phyloP scores from a whole-genome alignment of 2,113 vertebrate genomes.

The Panthera tigris region DNA sequence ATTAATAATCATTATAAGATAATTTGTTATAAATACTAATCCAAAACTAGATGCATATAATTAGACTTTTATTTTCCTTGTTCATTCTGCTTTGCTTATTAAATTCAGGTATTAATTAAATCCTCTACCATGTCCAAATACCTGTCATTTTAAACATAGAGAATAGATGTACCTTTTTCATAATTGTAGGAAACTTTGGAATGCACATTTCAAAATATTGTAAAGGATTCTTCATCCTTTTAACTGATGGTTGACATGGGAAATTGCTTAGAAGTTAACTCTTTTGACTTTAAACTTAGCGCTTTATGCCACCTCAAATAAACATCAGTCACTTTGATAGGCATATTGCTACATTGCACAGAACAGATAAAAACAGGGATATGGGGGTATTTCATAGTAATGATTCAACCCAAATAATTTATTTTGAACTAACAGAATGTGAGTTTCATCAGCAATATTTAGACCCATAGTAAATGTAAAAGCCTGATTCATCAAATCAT shows the following conservation, averaged over 20 bases:
- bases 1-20: not conserved
- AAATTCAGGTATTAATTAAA: not conserved
- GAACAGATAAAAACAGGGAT: not conserved
- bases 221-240: not conserved
- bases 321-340: not conserved
- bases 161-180: not conserved
- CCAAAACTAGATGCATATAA: not conserved
- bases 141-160: not conserved
- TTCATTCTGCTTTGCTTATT: not conserved
- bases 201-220: not conserved
- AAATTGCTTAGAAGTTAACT: not conserved
- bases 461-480: accelerated
- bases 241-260: not conserved
- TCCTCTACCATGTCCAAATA: not conserved
- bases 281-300: not conserved
- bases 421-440: not conserved
- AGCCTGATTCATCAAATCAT: not conserved
- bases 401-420: not conserved
- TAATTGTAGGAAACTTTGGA: not conserved
- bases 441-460: not conserved
- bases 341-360: not conserved
- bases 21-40: not conserved
- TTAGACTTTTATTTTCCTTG: not conserved
- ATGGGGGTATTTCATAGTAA: not conserved
- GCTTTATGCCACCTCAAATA: not conserved